Evolutionary conservation across 2,797 vertebrate species (phyloP).

Genomic region (Mionectes olivaceus): DNA sequence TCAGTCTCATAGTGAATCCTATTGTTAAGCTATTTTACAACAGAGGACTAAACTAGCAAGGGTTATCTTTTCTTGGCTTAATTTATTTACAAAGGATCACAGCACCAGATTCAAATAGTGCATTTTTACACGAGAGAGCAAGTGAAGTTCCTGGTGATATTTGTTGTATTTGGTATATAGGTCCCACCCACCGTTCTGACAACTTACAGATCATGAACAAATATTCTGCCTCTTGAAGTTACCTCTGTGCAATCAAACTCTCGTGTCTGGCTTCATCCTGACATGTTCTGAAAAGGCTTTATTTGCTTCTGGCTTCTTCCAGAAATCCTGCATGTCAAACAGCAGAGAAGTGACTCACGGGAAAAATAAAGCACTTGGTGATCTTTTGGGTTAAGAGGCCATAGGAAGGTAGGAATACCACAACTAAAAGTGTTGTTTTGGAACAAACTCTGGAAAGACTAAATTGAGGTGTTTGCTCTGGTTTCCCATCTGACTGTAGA

Average conservation of each 20-base stretch:
- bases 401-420: not conserved
- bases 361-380: constrained; percentile 29
- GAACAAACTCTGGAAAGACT: not conserved
- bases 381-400: not conserved
- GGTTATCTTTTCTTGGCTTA: not conserved
- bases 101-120: constrained; percentile 43
- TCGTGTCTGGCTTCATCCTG: not conserved
- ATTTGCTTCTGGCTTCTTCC: not conserved
- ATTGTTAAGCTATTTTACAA: constrained; percentile 1
- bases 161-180: not conserved
- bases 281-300: constrained; percentile 8
- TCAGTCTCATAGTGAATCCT: not conserved
- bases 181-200: not conserved
- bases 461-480: not conserved
- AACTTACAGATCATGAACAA: not conserved
- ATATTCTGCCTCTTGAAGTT: not conserved
- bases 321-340: not conserved
- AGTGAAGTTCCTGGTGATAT: not conserved
- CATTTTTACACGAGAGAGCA: not conserved
- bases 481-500: not conserved
- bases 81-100: constrained; percentile 40
- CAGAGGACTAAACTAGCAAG: not conserved
- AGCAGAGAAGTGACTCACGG: not conserved
- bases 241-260: not conserved
- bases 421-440: not conserved